A percentile compares a stretch with the other conserved stretches of the same genome.
Evolutionary conservation across 2,797 vertebrate species (phyloP).

Genomic region (Phrynocephalus vlangalii): DNA sequence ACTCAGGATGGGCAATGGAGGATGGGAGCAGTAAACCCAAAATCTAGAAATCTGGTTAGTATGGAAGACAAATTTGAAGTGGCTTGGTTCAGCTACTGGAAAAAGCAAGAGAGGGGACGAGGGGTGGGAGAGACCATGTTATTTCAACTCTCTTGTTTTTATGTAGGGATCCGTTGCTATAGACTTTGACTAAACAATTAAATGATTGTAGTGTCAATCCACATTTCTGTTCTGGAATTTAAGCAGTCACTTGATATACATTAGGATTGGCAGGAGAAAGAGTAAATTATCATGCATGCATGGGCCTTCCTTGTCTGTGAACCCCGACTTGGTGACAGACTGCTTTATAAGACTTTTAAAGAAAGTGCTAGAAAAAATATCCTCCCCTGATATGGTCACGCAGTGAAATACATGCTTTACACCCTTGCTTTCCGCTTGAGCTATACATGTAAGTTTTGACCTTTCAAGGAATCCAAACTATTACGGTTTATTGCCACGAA

Average conservation of each 20-base stretch:
- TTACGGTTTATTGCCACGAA: neutral
- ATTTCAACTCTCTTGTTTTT: neutral
- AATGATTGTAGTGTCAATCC: neutral
- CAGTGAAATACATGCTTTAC: constrained; percentile 21
- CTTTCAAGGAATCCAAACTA: constrained; percentile 33
- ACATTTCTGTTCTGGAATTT: constrained; percentile 5
- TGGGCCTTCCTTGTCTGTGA: constrained; percentile 20
- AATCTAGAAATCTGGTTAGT: neutral
- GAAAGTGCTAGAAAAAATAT: neutral
- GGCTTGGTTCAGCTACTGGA: neutral
- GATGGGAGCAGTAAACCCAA: neutral
- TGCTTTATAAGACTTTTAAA: constrained; percentile 5
- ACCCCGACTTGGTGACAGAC: neutral
- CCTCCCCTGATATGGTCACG: neutral
- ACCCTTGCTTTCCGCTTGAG: constrained; percentile 9
- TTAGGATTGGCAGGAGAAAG: neutral
- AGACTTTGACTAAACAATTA: neutral
- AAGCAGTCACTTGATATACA: neutral
- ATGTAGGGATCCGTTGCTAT: neutral
- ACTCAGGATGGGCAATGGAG: neutral
- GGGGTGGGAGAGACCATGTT: neutral
- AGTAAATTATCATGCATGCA: neutral
- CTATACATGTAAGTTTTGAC: neutral
- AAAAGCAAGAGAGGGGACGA: neutral
- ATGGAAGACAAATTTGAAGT: neutral